phyloP scores from a whole-genome alignment of 2,113 vertebrate genomes.

The Marcusenius ussheri region DNA sequence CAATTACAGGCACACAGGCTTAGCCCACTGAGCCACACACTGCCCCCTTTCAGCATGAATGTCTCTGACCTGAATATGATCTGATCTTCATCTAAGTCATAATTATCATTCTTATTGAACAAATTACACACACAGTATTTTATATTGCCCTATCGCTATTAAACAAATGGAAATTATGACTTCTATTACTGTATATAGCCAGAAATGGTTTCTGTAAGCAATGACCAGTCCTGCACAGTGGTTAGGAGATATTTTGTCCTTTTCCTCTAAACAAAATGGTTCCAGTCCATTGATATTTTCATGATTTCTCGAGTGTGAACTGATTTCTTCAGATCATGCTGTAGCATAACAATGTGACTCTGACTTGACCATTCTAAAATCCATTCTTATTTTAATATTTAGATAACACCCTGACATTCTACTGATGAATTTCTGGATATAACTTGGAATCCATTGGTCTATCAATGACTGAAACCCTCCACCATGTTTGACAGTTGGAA shows the following conservation, averaged over 20 bases:
- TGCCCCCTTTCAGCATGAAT: background rate
- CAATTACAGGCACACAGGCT: too few relatives aligned
- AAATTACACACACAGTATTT: background rate
- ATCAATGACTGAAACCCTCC: background rate
- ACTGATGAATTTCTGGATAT: background rate
- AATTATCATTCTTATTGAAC: background rate
- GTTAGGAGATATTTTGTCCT: background rate
- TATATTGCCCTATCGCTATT: background rate
- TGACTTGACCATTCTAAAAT: background rate
- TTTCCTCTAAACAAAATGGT: background rate
- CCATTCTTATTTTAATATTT: background rate
- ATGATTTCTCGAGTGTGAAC: background rate
- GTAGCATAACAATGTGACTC: background rate
- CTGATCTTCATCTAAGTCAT: background rate
- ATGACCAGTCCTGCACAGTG: background rate
- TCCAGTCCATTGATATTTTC: background rate
- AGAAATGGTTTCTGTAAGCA: background rate
- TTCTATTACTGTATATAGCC: background rate
- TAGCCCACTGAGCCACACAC: too few relatives aligned
- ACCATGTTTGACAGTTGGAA: background rate
- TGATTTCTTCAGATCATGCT: background rate
- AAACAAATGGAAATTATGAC: background rate
- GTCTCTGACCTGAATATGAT: background rate
- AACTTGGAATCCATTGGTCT: background rate
- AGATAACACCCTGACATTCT: background rate